A percentile compares a stretch with the other conserved stretches of the same genome.
phyloP scores from a whole-genome alignment of 1,140 invertebrate genomes.

The Brachionus sp. region DNA sequence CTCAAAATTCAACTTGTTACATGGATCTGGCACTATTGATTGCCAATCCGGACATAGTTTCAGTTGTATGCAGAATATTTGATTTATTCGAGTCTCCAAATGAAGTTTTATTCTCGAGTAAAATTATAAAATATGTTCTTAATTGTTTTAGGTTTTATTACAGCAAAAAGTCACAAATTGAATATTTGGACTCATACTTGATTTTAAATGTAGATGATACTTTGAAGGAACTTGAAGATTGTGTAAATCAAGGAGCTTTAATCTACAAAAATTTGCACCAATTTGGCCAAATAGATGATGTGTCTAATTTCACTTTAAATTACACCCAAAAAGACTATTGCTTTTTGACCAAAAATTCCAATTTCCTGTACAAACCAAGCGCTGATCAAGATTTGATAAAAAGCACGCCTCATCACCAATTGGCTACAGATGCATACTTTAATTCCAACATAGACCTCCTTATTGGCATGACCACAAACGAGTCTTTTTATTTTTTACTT shows the following conservation, averaged over 20 bases:
- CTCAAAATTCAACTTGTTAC: neutral
- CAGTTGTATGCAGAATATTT: neutral
- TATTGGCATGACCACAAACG: neutral
- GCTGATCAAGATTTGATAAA: neutral
- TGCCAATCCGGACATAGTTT: neutral
- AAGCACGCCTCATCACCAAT: neutral
- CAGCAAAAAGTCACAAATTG: neutral
- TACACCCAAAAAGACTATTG: neutral
- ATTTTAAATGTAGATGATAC: neutral
- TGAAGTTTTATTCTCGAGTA: neutral
- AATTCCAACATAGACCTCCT: slow-evolving; percentile 6
- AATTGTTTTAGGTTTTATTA: neutral
- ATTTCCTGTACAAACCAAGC: neutral
- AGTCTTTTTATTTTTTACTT: slow-evolving; percentile 34
- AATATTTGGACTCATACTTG: neutral
- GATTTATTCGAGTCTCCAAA: neutral
- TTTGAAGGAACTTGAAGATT: neutral
- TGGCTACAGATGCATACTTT: neutral
- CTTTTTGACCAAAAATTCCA: slow-evolving; percentile 40
- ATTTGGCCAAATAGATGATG: neutral
- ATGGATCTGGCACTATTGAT: neutral
- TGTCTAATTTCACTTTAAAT: neutral
- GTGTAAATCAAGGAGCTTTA: neutral
- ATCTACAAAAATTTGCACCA: neutral
- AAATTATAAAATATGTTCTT: neutral